phyloP scores from a whole-genome alignment of 2,797 vertebrate genomes.

The Malacoctenus gilli region DNA sequence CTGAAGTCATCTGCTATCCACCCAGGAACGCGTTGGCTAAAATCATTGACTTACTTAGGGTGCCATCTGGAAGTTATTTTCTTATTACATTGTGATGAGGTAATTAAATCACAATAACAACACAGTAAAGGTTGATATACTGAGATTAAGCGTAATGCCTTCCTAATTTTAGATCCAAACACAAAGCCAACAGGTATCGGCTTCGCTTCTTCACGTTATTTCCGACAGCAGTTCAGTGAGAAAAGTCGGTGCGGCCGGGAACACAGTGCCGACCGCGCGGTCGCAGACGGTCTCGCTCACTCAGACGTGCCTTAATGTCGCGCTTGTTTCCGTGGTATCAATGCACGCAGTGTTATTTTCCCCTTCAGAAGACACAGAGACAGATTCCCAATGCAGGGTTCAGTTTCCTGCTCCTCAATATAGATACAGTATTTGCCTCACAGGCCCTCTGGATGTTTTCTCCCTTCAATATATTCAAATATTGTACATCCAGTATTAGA shows the following conservation, averaged over 20 bases:
- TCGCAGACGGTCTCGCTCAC: neutral
- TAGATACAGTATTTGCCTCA: constrained; percentile 22
- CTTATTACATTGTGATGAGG: neutral
- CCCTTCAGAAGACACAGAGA: constrained; percentile 8
- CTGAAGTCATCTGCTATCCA: neutral
- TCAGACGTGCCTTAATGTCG: neutral
- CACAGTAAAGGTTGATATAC: neutral
- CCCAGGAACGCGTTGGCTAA: too few relatives aligned
- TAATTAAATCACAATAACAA: neutral
- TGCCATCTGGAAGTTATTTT: neutral
- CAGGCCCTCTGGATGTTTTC: constrained; percentile 27
- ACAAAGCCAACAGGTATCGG: neutral
- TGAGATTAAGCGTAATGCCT: neutral
- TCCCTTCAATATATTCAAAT: constrained; percentile 37
- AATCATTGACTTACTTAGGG: too few relatives aligned
- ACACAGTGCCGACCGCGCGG: neutral
- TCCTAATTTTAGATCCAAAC: neutral
- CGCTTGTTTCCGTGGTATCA: neutral
- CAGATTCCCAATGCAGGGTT: neutral
- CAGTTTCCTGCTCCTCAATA: constrained; percentile 14
- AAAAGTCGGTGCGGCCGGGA: neutral
- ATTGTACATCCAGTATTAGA: constrained; percentile 38
- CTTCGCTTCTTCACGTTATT: neutral
- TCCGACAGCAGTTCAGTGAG: too few relatives aligned
- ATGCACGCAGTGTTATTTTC: constrained; percentile 2